phyloP scores from a whole-genome alignment of 1,140 invertebrate species.

The Cydia fagiglandana region DNA sequence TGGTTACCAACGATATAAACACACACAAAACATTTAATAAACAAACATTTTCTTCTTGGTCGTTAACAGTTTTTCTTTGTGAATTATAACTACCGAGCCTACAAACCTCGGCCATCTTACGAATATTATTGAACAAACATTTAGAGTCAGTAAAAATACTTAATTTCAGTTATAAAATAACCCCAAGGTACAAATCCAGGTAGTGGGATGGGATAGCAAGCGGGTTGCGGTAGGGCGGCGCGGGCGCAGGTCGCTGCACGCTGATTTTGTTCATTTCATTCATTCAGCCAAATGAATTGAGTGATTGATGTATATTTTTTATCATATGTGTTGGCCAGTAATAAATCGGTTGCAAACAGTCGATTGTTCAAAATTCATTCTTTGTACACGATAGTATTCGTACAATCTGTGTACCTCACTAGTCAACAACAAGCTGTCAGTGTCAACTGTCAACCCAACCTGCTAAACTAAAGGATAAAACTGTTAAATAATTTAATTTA shows the following conservation, averaged over 20 bases:
- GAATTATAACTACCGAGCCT: constrained; percentile 55
- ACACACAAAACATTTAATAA: constrained; percentile 72
- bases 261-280: constrained; percentile 30
- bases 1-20: constrained; percentile 72
- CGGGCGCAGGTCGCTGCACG: constrained; percentile 26
- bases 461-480: no score
- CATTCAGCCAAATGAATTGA: neutral
- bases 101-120: constrained; percentile 72
- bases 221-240: constrained; percentile 18
- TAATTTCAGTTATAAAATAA: constrained; percentile 24
- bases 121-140: constrained; percentile 41
- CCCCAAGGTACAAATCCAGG: constrained; percentile 29
- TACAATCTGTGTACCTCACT: no score
- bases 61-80: constrained; percentile 55
- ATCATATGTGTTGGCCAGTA: neutral
- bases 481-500: no score
- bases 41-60: constrained; percentile 71
- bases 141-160: constrained; percentile 33
- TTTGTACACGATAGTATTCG: neutral
- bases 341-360: neutral
- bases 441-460: neutral
- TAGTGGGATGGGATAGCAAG: constrained; percentile 4
- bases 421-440: no score
- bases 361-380: neutral
- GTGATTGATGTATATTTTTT: neutral